These are phyloP conservation scores for Macrocentrus cingulum DNA, from an alignment of 1,140 invertebrate species.

Conservation along the genomic window DNA sequence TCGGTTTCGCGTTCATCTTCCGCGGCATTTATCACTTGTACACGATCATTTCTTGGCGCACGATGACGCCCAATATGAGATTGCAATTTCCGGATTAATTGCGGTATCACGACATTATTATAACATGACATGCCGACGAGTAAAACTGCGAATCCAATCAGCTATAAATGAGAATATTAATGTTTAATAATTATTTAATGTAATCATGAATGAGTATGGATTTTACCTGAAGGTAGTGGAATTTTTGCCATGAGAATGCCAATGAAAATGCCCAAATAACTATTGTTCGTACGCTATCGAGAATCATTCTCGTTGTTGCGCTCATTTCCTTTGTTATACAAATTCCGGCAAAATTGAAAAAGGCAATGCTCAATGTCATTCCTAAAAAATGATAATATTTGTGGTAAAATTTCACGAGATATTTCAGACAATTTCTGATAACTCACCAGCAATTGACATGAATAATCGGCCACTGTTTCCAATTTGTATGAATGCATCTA, in stretches of 20 bases:
- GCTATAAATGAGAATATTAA: slow-evolving; percentile 48
- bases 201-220: too few relatives aligned
- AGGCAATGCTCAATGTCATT: slow-evolving; percentile 89
- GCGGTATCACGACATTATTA: slow-evolving; percentile 68
- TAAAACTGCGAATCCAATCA: slow-evolving; percentile 74
- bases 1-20: slow-evolving; percentile 44
- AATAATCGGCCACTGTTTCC: slow-evolving; percentile 66
- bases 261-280: slow-evolving; percentile 87
- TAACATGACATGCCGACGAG: slow-evolving; percentile 78
- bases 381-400: slow-evolving; percentile 58
- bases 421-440: background rate
- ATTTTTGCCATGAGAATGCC: slow-evolving; percentile 72
- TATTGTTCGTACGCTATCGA: slow-evolving; percentile 87
- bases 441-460: slow-evolving; percentile 68
- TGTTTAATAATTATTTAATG: slow-evolving; percentile 20
- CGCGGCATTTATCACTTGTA: slow-evolving; percentile 47
- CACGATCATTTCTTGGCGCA: slow-evolving; percentile 38
- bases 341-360: slow-evolving; percentile 95
- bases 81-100: slow-evolving; percentile 45
- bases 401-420: background rate
- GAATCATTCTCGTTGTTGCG: slow-evolving; percentile 89
- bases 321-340: slow-evolving; percentile 94
- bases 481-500: slow-evolving; percentile 85
- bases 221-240: slow-evolving; percentile 79
- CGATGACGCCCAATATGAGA: slow-evolving; percentile 40